Evolutionary conservation across 2,888 invertebrate genomes (phyloP), one percentile per base, ranked within the genome.

Genomic region (Calliopum simillimum): DNA sequence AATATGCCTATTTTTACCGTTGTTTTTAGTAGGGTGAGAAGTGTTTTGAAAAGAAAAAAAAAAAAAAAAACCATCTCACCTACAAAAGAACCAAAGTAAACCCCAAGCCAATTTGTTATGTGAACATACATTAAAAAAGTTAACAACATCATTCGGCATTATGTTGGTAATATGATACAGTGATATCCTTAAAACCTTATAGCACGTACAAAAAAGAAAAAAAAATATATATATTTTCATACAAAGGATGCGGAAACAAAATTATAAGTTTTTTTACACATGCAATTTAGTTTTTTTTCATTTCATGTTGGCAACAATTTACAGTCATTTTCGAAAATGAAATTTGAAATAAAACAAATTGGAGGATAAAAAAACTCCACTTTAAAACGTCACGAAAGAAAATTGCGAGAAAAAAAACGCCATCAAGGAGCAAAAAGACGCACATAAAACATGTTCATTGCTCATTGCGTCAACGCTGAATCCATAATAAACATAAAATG

Each of bases 371-470:
- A 51, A 19, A 25, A 6, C n/a, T 14, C 13, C 56, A 23, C n/a
- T 25, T 25, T 8, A 25, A n/a, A 14, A 55, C 55, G 19, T 16
- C 55, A 55, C n/a, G 55, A 55, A 55, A 19, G n/a, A 13, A 13
- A 55, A 19, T 55, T 13, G 13, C 13, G 23, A 21, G 16, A 6
- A 56, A 13, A 55, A 55, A 23, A 23, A 25, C 5, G 21, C 19
- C 23, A 53, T 23, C 33, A 59, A 33, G 59, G 25, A 6, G 16
- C 13, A 6, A 59, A 61, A 61, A 61, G 21, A 59, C 19, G 43
- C 33, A 51, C 43, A 66, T 66, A 66, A 66, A 66, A 44, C 65
- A 66, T 66, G 43, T 66, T 66, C 65, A 66, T 64, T 53, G 64
- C 64, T 64, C 64, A 53, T 55, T 66, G 55, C 65, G 55, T 66